Conservation (phyloP, 2,888 invertebrate genomes). For the Aleiodes testaceus region DNA sequence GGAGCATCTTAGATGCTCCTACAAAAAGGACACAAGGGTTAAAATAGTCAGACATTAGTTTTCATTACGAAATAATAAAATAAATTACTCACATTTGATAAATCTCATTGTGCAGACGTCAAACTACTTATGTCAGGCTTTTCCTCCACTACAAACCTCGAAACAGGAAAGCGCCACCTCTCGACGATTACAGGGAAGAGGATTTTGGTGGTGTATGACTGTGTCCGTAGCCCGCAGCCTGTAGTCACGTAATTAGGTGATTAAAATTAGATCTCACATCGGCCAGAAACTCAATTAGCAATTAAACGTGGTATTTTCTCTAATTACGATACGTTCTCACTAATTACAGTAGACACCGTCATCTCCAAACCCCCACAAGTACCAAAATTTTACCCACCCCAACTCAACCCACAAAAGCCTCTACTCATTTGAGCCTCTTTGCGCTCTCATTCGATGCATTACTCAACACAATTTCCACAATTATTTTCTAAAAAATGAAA, state of each 20-base stretch:
- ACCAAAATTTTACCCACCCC: conserved; percentile 9
- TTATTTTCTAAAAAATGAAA: too few species aligned
- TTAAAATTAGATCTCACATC: conserved; percentile 77
- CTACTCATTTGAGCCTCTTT: not conserved
- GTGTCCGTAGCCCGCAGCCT: conserved; percentile 68
- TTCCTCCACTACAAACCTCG: not conserved
- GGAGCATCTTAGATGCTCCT: too few species aligned
- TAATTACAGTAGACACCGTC: conserved; percentile 72
- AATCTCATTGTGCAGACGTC: too few species aligned
- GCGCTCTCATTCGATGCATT: too few species aligned
- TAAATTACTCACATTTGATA: too few species aligned
- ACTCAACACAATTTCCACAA: too few species aligned
- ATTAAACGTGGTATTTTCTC: conserved; percentile 78
- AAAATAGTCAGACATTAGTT: too few species aligned
- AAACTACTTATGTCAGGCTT: conserved; percentile 29
- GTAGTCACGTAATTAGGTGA: conserved; percentile 77
- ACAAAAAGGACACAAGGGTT: too few species aligned
- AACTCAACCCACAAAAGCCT: conserved; percentile 30
- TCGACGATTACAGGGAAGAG: conserved; percentile 57
- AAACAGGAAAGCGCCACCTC: conserved; percentile 20
- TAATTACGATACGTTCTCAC: conserved; percentile 76
- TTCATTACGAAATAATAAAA: too few species aligned
- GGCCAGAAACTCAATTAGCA: conserved; percentile 77
- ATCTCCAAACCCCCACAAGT: conserved; percentile 44
- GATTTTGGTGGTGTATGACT: conserved; percentile 54